Evolutionary conservation across 2,888 invertebrate genomes (phyloP).

Genomic region (Augochlorella aurata): DNA sequence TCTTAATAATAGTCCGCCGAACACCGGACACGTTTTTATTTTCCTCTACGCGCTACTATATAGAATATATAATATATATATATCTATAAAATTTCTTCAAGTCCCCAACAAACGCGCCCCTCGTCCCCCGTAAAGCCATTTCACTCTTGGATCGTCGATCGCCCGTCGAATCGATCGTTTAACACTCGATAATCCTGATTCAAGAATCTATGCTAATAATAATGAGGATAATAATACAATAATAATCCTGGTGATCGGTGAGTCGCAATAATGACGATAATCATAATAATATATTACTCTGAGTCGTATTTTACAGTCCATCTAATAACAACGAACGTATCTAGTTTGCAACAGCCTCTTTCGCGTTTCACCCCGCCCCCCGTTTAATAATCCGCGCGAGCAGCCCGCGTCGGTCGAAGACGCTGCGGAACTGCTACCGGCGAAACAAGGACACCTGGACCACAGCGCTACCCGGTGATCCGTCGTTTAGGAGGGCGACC

Average conservation of each 20-base stretch:
- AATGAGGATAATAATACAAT: slow-evolving; percentile 44
- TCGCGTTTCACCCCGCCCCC: slow-evolving; percentile 32
- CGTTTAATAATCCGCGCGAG: slow-evolving; percentile 34
- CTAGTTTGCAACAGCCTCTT: slow-evolving; percentile 73
- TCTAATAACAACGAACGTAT: slow-evolving; percentile 72
- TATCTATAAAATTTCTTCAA: slow-evolving; percentile 75
- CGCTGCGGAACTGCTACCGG: background rate
- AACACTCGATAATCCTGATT: slow-evolving; percentile 64
- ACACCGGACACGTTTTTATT: slow-evolving; percentile 35
- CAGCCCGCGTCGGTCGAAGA: slow-evolving; percentile 38
- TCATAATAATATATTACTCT: slow-evolving; percentile 72
- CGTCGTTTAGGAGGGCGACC: slow-evolving; percentile 47
- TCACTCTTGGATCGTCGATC: slow-evolving; percentile 62
- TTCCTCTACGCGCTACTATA: slow-evolving; percentile 43
- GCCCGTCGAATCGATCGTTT: slow-evolving; percentile 59
- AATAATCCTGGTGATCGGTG: slow-evolving; percentile 36
- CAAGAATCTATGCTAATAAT: slow-evolving; percentile 47
- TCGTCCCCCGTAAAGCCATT: slow-evolving; percentile 57
- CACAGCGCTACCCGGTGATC: slow-evolving; percentile 46
- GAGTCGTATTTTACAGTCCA: slow-evolving; percentile 72
- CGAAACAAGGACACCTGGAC: background rate
- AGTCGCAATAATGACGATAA: slow-evolving; percentile 47
- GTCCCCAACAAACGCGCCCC: slow-evolving; percentile 71
- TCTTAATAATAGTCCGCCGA: slow-evolving; percentile 38
- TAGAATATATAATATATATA: slow-evolving; percentile 57